Evolutionary conservation across 30 jellyfish, hydroid and myxozoan species (phyloP).

Genomic region (Nemopilema nomurai): DNA sequence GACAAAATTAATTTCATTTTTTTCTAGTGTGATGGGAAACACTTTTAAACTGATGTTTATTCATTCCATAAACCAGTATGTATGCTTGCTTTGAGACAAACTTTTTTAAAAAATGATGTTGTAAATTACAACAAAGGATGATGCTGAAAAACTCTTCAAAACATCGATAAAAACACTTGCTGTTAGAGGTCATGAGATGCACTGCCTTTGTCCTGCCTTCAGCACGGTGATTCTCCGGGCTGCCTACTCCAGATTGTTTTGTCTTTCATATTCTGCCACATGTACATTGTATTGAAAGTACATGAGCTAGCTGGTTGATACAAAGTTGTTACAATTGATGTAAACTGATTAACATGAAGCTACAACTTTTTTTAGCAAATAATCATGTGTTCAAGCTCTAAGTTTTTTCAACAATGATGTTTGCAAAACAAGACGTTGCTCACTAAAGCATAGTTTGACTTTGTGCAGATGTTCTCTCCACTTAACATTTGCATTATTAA

Average conservation of each 20-base stretch:
- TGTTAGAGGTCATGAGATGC: neutral
- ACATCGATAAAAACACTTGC: too few relatives aligned
- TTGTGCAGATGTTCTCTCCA: constrained; percentile 28
- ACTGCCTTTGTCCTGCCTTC: neutral
- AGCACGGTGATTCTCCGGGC: neutral
- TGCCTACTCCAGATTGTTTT: too few relatives aligned
- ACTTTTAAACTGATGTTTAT: too few relatives aligned
- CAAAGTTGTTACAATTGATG: neutral
- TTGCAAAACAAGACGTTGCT: neutral
- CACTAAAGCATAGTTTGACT: neutral
- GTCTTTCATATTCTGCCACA: too few relatives aligned
- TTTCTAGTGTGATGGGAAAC: too few relatives aligned
- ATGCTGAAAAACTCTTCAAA: too few relatives aligned
- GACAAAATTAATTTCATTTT: too few relatives aligned
- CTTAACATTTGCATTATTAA: constrained; percentile 8
- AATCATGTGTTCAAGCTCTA: neutral
- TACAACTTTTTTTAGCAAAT: neutral
- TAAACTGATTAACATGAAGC: neutral
- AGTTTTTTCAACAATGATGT: constrained; percentile 9
- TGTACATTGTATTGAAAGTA: too few relatives aligned
- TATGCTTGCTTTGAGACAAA: too few relatives aligned
- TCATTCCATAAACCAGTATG: too few relatives aligned
- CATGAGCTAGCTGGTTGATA: neutral
- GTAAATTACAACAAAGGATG: too few relatives aligned
- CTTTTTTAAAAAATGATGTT: too few relatives aligned